phyloP scores from a whole-genome alignment of 2,113 vertebrate species.

The Anguilla japonica region DNA sequence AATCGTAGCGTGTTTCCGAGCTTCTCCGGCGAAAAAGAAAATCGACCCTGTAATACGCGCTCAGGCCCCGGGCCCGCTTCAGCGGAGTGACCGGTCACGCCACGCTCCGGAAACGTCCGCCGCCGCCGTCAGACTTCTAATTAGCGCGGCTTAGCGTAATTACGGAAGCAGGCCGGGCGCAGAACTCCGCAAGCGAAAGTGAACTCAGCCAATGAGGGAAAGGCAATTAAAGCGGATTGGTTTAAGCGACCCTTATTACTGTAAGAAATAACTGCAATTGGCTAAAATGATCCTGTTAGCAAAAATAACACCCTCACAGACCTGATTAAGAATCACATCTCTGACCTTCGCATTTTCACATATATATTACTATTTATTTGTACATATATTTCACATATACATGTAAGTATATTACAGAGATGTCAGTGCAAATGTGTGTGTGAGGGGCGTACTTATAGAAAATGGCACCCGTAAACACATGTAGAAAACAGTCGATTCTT shows the following conservation, averaged over 20 bases:
- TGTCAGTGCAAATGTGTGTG: neutral
- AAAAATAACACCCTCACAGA: constrained; percentile 8
- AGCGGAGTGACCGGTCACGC: neutral
- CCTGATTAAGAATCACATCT: constrained; percentile 23
- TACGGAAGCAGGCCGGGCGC: no score
- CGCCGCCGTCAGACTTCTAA: neutral
- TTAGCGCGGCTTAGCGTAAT: constrained; percentile 1
- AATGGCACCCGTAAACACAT: neutral
- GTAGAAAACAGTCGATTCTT: neutral
- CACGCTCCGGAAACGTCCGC: neutral
- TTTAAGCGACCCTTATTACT: constrained; percentile 10
- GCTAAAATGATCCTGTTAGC: constrained; percentile 3
- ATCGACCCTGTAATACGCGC: neutral
- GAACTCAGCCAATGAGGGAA: constrained; percentile 2
- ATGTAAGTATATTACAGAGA: constrained; percentile 1
- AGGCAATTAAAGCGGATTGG: constrained; percentile 10
- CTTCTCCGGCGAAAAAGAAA: neutral
- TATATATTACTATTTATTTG: constrained; percentile 13
- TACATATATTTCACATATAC: neutral
- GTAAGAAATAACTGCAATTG: neutral
- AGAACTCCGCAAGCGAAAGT: neutral
- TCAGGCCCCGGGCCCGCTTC: neutral
- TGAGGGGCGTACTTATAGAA: neutral
- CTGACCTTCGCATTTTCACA: constrained; percentile 1
- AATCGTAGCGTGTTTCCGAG: neutral